Base-by-base conservation (phyloP, 2,888 invertebrate species). In the Rugalucina vietnamica region DNA sequence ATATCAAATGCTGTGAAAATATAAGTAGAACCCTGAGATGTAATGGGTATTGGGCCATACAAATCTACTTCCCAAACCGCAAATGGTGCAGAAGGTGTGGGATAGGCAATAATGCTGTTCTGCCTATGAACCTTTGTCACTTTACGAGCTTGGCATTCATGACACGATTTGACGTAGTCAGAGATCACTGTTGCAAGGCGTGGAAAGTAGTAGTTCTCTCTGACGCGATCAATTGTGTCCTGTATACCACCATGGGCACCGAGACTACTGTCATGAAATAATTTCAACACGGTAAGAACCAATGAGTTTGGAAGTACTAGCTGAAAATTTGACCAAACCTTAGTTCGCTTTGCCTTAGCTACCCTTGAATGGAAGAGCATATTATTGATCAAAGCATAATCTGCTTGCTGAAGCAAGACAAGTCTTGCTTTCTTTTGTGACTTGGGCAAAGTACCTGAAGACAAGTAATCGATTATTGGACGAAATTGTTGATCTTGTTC, bases 41-140 rank as follows among this genome's bases (percentile, higher is more conserved):
- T 82, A 8, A 49, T 27, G 3, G 86, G 82, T 24, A 88, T 36
- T 2, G 84, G 82, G 24, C 84, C 87, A 74, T 83, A 87, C 24
- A 87, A 34, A 72, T 88, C 88, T 60, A 85, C 79, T 50, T 85
- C 71, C 85, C 87, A 86, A 69, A 87, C 88, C 14, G 84, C 70
- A 76, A 89, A 89, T 60, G 84, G 85, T 21, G 32, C 70, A 21
- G 8, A 49, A 14, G 85, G 82, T 8, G 80, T 86, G 14, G 82
- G 84, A 65, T 82, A 87, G 24, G 88, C 76, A 18, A 60, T 34
- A 37, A 83, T 84, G 21, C 76, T 70, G 29, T 76, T 72, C 54
- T 86, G 80, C 14, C 32, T 57, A 24, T 65, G 60, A 14, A 57
- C 14, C 10, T 60, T 29, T 1, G 85, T 86, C 1, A 79, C 37